phyloP scores from a whole-genome alignment of 1,140 invertebrate species.

The Myzus persicae region DNA sequence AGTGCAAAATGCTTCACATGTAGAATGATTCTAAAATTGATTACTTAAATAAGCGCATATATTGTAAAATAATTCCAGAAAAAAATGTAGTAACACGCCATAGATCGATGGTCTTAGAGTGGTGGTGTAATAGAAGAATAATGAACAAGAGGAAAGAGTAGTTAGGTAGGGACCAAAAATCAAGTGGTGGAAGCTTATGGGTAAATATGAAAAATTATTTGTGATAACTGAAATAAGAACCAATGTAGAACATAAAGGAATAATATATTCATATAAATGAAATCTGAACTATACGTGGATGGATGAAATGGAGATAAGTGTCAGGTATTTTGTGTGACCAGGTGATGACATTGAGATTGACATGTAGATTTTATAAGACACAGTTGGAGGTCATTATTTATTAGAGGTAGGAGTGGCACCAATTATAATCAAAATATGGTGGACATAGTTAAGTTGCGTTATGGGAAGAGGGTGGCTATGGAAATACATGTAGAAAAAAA shows the following conservation, averaged over 20 bases:
- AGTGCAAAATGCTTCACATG: not conserved
- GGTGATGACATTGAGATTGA: no score
- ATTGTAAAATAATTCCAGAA: not conserved
- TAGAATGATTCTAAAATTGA: not conserved
- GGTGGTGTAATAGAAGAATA: not conserved
- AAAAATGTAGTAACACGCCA: not conserved
- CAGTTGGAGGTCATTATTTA: no score
- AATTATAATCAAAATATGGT: no score
- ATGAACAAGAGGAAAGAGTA: not conserved
- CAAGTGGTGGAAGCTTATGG: not conserved
- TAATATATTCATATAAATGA: not conserved
- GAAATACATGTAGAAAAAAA: not conserved
- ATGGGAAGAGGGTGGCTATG: no score
- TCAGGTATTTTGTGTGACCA: no score
- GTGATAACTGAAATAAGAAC: not conserved
- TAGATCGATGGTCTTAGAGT: not conserved
- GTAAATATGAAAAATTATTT: not conserved
- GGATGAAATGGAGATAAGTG: no score
- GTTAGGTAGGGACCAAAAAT: not conserved
- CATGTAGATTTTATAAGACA: no score
- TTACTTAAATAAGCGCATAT: not conserved
- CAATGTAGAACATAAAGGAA: not conserved
- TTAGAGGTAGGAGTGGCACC: no score
- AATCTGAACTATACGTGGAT: no score
- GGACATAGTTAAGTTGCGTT: no score